Evolutionary conservation across 2,888 invertebrate genomes (phyloP).

Genomic region (Polydrusus pterygomalis): DNA sequence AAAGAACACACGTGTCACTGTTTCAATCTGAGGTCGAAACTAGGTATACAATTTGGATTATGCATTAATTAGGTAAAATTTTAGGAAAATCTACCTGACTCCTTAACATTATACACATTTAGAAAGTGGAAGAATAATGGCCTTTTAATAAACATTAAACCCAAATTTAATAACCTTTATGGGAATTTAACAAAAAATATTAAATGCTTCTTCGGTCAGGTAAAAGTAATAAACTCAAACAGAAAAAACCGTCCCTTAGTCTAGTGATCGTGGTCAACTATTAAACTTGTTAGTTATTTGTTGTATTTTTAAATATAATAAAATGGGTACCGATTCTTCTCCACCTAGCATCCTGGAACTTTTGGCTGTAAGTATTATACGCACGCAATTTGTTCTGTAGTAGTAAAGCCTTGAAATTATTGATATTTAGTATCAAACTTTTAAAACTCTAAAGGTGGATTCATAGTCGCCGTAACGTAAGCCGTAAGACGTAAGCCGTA

Average conservation of each 20-base stretch:
- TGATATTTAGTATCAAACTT: no score
- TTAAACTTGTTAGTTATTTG: background rate
- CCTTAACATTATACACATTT: background rate
- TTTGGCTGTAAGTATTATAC: slow-evolving; percentile 1
- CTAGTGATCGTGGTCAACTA: background rate
- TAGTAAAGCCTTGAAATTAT: no score
- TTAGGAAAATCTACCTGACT: background rate
- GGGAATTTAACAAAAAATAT: background rate
- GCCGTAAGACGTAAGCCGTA: no score
- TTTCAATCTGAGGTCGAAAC: no score
- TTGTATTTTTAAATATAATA: background rate
- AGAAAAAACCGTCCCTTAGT: background rate
- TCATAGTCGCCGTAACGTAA: no score
- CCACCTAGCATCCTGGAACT: background rate
- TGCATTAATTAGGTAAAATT: background rate
- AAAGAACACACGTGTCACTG: no score
- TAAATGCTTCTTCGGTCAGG: background rate
- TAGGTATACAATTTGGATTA: background rate
- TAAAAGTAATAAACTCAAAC: background rate
- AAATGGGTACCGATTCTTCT: slow-evolving; percentile 1
- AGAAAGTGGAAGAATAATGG: background rate
- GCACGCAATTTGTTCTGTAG: no score
- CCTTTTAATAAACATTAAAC: background rate
- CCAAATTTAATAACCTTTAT: background rate
- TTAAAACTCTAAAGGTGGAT: no score